phyloP scores from a whole-genome alignment of 2,113 vertebrate genomes.

The Zosterops lateralis region DNA sequence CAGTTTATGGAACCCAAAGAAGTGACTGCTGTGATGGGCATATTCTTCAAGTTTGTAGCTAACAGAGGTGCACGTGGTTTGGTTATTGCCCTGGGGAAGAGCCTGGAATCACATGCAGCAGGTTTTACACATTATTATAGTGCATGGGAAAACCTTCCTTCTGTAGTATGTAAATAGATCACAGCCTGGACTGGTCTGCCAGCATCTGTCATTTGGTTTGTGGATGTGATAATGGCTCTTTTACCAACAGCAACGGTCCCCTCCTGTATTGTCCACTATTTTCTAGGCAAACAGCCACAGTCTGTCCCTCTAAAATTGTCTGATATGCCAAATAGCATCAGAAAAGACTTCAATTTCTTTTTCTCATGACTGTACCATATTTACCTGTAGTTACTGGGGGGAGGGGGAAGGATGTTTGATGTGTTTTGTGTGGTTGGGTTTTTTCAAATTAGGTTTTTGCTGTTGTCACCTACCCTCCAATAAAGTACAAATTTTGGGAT shows the following conservation, averaged over 20 bases:
- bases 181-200: background rate
- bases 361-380: background rate
- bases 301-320: background rate
- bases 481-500: background rate
- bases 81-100: background rate
- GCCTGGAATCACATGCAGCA: background rate
- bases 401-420: rapidly evolving
- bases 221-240: background rate
- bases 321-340: background rate
- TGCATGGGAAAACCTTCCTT: background rate
- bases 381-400: background rate
- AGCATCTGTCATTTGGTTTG: background rate
- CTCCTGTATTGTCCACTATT: background rate
- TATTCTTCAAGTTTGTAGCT: background rate
- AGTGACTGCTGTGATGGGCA: background rate
- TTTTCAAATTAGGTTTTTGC: background rate
- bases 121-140: background rate
- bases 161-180: background rate
- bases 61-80: background rate
- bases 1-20: background rate
- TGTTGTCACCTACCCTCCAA: background rate
- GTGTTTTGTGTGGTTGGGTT: background rate
- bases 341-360: background rate
- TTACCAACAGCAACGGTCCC: rapidly evolving
- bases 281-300: background rate